Percentiles rank a stretch among this genome's conserved stretches.
Conservation (phyloP, 2,113 vertebrate species). For the Pyrgilauda ruficollis region DNA sequence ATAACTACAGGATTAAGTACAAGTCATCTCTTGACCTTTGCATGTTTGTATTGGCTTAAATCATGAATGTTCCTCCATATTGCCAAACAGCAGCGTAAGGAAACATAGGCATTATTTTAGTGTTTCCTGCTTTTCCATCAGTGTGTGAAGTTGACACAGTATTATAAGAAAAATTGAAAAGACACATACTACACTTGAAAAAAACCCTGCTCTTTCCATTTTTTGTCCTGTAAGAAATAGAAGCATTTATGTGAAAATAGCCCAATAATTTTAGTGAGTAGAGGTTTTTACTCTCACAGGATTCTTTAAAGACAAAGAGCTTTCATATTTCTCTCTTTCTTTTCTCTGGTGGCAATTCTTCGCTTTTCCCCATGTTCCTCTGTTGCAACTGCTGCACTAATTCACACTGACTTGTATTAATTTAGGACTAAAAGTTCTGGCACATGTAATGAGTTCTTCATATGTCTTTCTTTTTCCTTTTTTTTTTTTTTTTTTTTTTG, state of each 20-base stretch:
- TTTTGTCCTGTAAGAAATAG: neutral
- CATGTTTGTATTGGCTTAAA: neutral
- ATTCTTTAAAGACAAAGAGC: constrained; percentile 39
- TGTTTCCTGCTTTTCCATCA: neutral
- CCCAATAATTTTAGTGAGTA: constrained; percentile 8
- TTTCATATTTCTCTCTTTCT: constrained; percentile 41
- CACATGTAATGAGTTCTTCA: neutral
- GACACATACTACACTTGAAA: neutral
- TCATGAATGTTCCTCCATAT: neutral
- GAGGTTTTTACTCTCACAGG: constrained; percentile 1
- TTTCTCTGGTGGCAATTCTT: neutral
- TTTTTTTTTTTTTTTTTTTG: neutral
- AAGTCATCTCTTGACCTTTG: too few species aligned
- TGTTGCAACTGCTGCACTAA: constrained; percentile 1
- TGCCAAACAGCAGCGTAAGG: neutral
- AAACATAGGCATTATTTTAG: neutral
- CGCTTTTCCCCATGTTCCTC: neutral
- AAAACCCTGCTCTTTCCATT: neutral
- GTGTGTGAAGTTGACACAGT: neutral
- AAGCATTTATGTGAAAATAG: constrained; percentile 6
- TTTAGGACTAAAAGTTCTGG: neutral
- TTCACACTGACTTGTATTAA: constrained; percentile 32
- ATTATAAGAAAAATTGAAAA: neutral
- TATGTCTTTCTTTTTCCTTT: neutral
- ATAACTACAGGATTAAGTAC: neutral